Base-by-base conservation (phyloP, 2,888 invertebrate genomes). In the Macrosoma leucophasiata region DNA sequence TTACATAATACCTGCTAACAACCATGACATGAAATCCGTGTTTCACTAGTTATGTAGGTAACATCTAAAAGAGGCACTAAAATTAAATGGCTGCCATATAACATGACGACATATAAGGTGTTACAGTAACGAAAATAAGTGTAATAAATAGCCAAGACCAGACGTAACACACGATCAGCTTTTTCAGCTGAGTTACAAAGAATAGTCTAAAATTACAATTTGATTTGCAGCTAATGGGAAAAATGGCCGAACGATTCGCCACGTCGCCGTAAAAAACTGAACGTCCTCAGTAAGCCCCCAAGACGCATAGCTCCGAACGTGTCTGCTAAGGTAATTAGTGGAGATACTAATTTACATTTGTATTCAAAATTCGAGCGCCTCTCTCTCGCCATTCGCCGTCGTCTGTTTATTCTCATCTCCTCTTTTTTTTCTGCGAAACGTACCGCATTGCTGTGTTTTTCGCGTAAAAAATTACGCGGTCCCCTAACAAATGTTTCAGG, bases 311-410 rank as follows among this genome's bases (percentile, higher is more conserved):
- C 82, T 72, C 68, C 59, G 69, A 58, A 78, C 78, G 79, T 72
- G 78, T 77, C 76, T 73, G 71, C 69, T 55, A 56, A 63, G 74
- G 82, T 84, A 85, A 85, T 85, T 85, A 85, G 84, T 78, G 71
- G 74, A 74, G 81, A 76, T 79, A 81, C 84, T 84, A 84, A 85
- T 85, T 85, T 84, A 84, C 85, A 84, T 85, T 85, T 84, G 85
- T 84, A 85, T 85, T 85, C 84, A 85, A 84, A 84, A 84, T 85
- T 84, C 84, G 81, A 81, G 82, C 78, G 65, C 58, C 64, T 54
- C 73, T 72, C 72, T 70, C 75, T 72, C 73, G 76, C 82, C 69
- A 70, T 79, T 81, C 75, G 69, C 68, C 67, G 72, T 72, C 74
- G 77, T 84, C 82, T 82, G 82, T 84, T 82, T 84, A 79, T 82